Evolutionary conservation across 2,797 vertebrate genomes (phyloP).

Genomic region (Columba guinea): DNA sequence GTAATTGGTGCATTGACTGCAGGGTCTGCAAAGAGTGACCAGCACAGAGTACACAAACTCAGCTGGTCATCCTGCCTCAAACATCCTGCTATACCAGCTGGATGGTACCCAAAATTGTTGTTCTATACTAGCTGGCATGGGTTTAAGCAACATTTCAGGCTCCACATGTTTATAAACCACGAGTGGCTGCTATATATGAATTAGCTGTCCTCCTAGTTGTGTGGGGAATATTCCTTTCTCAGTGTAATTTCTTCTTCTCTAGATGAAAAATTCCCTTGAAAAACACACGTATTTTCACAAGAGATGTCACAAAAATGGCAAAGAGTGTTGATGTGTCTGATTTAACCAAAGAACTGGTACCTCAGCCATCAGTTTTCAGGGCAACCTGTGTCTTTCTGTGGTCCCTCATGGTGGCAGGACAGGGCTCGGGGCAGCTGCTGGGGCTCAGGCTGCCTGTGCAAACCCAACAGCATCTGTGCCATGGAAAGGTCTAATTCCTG

Average conservation of each 20-base stretch:
- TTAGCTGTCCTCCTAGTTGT: background rate
- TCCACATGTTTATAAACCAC: rapidly evolving
- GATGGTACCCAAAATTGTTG: background rate
- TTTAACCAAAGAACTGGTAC: background rate
- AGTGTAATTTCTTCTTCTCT: background rate
- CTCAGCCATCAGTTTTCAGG: background rate
- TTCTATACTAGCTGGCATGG: background rate
- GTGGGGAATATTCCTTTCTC: background rate
- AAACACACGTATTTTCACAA: background rate
- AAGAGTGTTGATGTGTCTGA: background rate
- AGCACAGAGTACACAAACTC: background rate
- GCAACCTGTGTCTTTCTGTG: background rate
- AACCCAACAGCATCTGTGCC: background rate
- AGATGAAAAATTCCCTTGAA: background rate
- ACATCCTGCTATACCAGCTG: background rate
- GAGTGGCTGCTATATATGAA: background rate
- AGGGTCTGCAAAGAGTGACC: background rate
- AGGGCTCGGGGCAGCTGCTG: background rate
- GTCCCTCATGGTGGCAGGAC: background rate
- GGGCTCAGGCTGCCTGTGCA: background rate
- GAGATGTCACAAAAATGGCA: background rate
- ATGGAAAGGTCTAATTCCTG: background rate
- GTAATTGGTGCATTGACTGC: background rate
- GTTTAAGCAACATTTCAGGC: background rate
- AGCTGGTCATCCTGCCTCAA: background rate